Conservation (phyloP, 1,140 invertebrate genomes). For the Archegozetes longisetosus region DNA sequence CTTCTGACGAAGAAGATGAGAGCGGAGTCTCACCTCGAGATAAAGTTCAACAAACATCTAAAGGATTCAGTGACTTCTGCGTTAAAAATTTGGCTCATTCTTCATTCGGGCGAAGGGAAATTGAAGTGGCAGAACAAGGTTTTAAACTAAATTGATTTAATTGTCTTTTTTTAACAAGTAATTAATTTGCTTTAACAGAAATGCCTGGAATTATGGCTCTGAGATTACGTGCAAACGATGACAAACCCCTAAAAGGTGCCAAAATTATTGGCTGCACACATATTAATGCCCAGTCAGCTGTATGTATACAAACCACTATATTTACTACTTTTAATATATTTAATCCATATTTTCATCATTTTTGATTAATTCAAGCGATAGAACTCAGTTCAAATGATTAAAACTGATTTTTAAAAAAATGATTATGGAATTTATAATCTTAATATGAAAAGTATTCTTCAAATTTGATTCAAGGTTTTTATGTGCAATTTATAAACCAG, state of each 20-base stretch:
- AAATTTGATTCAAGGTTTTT: too few relatives aligned
- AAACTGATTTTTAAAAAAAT: too few relatives aligned
- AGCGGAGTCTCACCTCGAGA: constrained; percentile 69
- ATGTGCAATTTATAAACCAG: too few relatives aligned
- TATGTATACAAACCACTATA: constrained; percentile 36
- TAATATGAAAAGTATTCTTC: too few relatives aligned
- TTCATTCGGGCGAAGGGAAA: constrained; percentile 82
- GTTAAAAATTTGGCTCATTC: constrained; percentile 78
- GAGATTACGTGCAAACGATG: constrained; percentile 68
- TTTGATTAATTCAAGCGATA: too few relatives aligned
- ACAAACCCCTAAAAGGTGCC: constrained; percentile 85
- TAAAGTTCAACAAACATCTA: constrained; percentile 61
- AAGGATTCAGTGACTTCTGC: constrained; percentile 69
- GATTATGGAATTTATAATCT: too few relatives aligned
- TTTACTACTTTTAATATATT: too few relatives aligned
- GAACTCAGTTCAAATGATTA: too few relatives aligned
- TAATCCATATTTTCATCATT: too few relatives aligned
- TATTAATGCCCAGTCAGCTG: constrained; percentile 94
- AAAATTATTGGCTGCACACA: constrained; percentile 95
- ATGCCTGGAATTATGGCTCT: constrained; percentile 96
- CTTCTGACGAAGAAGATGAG: constrained; percentile 66
- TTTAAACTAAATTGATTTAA: constrained; percentile 14
- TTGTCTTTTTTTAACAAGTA: neutral
- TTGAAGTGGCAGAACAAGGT: constrained; percentile 95
- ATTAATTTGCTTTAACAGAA: constrained; percentile 38